Evolutionary conservation across 1,140 invertebrate genomes (phyloP), one percentile per base, ranked within the genome.

Genomic region (Drosophila elegans): DNA sequence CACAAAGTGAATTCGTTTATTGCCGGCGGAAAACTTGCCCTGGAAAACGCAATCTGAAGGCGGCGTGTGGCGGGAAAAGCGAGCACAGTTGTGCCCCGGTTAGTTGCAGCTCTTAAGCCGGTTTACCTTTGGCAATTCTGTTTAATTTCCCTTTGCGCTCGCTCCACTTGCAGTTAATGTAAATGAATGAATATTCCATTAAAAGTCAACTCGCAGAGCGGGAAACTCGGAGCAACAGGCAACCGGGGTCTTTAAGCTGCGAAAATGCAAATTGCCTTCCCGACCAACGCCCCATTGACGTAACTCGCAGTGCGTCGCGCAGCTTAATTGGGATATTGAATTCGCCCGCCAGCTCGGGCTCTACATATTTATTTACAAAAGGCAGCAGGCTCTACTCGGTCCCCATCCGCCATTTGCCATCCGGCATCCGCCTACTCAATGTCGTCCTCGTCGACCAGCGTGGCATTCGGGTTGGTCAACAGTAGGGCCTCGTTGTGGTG

Each of bases 401-500:
- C 48, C 3, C 45, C 45, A 6, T 11, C 16, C 9, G 6, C 5
- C 29, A 5, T 32, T 2, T 5, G 5, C 29, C 29, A 1, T 6
- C 29, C 29, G 1, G 2, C 27, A 16, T 3, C 9, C 1, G 3
- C 7, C 44, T 82, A 78, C 4, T 82, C 71, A 1, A 75, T 57
- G 11, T 88, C 84, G 3, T 86, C 75, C 21, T 69, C 49, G 1
- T 74, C 42, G 10, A 78, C 38, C 32, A 78, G 27, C 32, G 60
- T 55, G 10, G 66, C 62, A 29, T 66, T 64, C 2, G 76, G 68
- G 60, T 89, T 83, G 46, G 42, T 45, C 27, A 71, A 3, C 49
- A 89, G 55, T n/a, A 89, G 34, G 5, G 68, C 27, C 16, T 71
- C 52, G 53, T 93, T 93, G 83, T 94, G 93, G 62, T 93, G 92